Conservation (phyloP, 2,888 invertebrate genomes). For the Trissolcus brochymenae region DNA sequence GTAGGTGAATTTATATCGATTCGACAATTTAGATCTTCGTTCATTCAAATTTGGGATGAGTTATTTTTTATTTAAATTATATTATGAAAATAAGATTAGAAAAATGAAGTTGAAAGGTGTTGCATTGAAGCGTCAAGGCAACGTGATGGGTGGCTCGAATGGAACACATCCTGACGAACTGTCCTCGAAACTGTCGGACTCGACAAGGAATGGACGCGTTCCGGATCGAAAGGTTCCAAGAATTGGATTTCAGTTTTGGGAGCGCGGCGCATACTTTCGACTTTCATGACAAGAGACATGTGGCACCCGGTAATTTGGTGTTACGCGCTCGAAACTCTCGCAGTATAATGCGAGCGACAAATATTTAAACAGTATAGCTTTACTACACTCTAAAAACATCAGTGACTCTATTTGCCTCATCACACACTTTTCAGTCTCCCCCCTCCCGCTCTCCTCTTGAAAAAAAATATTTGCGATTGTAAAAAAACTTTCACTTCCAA, state of each 20-base stretch:
- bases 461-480: no score
- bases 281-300: slow-evolving; percentile 52
- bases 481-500: no score
- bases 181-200: slow-evolving; percentile 57
- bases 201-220: slow-evolving; percentile 46
- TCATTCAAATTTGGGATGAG: no score
- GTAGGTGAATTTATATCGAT: no score
- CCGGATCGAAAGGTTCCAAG: slow-evolving; percentile 57
- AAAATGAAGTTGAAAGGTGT: slow-evolving; percentile 18
- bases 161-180: slow-evolving; percentile 52
- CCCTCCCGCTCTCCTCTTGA: no score
- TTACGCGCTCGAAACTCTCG: slow-evolving; percentile 13
- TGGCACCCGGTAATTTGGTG: slow-evolving; percentile 46
- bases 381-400: slow-evolving; percentile 33
- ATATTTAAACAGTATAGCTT: slow-evolving; percentile 53
- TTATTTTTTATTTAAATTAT: no score
- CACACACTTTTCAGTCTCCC: slow-evolving; percentile 5
- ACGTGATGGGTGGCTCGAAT: slow-evolving; percentile 54
- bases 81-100: no score
- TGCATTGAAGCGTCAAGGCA: slow-evolving; percentile 45
- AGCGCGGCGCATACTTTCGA: slow-evolving; percentile 48
- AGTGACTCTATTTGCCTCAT: slow-evolving; percentile 13
- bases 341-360: slow-evolving; percentile 37
- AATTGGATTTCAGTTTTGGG: slow-evolving; percentile 57
- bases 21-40: no score